Conservation (phyloP, 2,797 vertebrate genomes). For the Oryzias dopingdopingensis region DNA sequence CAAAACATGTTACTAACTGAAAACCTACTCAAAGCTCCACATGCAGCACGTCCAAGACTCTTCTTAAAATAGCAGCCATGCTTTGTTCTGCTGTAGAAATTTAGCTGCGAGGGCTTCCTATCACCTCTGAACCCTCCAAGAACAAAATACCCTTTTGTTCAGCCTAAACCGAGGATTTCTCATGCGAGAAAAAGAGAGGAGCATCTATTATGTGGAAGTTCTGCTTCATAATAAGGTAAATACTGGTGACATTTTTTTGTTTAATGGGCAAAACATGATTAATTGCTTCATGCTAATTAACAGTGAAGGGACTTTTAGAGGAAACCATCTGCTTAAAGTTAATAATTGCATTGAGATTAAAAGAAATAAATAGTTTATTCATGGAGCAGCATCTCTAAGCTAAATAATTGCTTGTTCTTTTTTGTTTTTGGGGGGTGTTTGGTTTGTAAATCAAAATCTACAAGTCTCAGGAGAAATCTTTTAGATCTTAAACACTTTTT, state of each 20-base stretch:
- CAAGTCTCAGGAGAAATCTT: no score
- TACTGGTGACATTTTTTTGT: conserved; percentile 27
- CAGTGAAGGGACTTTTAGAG: conserved; percentile 14
- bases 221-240: conserved; percentile 11
- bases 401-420: conserved; percentile 7
- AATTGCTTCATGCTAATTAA: conserved; percentile 33
- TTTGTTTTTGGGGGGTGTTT: no score
- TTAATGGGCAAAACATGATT: conserved; percentile 24
- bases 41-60: conserved; percentile 10
- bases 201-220: not conserved
- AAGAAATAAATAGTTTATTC: conserved; percentile 19
- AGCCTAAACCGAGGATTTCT: conserved; percentile 25
- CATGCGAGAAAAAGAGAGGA: conserved; percentile 23
- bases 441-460: no score
- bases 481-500: no score
- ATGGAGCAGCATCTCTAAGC: conserved; percentile 18
- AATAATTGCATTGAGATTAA: conserved; percentile 25
- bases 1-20: conserved; percentile 47
- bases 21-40: conserved; percentile 36
- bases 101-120: conserved; percentile 37
- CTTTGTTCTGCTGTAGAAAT: conserved; percentile 29
- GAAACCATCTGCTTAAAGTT: conserved; percentile 30
- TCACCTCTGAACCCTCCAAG: conserved; percentile 29
- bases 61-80: conserved; percentile 30
- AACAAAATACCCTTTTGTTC: conserved; percentile 26